Conservation (phyloP, 2,797 vertebrate genomes). For the Triplophysa bombifrons region DNA sequence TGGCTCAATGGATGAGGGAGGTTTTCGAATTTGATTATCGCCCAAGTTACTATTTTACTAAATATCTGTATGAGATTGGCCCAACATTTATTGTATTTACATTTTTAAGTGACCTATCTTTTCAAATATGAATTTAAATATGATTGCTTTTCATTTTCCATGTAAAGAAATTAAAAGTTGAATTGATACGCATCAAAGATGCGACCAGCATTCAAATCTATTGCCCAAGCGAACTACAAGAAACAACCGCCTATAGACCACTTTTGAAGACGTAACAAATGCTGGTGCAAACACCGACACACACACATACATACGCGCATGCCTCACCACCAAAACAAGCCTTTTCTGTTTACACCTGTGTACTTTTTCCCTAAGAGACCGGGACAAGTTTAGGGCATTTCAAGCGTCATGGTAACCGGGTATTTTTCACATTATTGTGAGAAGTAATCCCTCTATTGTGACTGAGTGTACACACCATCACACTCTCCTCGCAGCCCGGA, state of each 20-base stretch:
- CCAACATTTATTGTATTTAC: too few relatives aligned
- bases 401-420: conserved; percentile 27
- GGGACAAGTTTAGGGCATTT: conserved; percentile 34
- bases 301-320: not conserved
- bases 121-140: too few relatives aligned
- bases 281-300: not conserved
- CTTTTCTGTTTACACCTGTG: conserved; percentile 15
- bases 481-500: conserved; percentile 13
- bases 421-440: conserved; percentile 42
- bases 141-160: too few relatives aligned
- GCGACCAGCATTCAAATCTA: too few relatives aligned
- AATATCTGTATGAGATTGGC: too few relatives aligned
- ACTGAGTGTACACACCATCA: conserved; percentile 41
- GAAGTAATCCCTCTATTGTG: conserved; percentile 51
- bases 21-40: too few relatives aligned
- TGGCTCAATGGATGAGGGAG: not conserved
- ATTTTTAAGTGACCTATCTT: not conserved
- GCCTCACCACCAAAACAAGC: not conserved
- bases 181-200: too few relatives aligned
- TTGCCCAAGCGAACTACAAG: too few relatives aligned
- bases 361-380: not conserved
- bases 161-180: too few relatives aligned
- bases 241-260: too few relatives aligned
- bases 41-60: too few relatives aligned
- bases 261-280: too few relatives aligned